phyloP scores from a whole-genome alignment of 1,140 invertebrate genomes.

The Magallana angulata region DNA sequence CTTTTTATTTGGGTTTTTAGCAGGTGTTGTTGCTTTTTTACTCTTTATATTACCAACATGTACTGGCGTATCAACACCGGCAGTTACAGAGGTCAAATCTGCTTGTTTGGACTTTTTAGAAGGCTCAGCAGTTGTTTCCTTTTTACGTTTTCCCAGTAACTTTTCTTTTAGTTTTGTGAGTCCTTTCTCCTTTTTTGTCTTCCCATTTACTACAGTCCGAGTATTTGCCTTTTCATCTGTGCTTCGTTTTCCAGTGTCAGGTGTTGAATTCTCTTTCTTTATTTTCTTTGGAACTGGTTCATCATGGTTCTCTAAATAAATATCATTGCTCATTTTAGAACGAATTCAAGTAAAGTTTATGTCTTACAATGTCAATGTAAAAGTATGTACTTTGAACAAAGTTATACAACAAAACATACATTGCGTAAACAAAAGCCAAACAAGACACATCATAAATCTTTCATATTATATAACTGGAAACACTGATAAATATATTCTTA shows the following conservation, averaged over 20 bases:
- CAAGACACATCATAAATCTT: too few species aligned
- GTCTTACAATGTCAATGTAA: too few species aligned
- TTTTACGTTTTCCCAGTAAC: slow-evolving; percentile 15
- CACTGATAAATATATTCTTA: too few species aligned
- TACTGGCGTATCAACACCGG: background rate
- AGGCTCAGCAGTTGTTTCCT: background rate
- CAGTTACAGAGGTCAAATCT: background rate
- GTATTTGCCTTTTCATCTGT: background rate
- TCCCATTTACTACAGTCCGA: background rate
- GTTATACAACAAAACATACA: too few species aligned
- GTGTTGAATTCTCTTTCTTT: background rate
- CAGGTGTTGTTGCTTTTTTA: background rate
- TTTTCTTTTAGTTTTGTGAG: slow-evolving; percentile 19
- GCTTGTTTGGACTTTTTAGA: background rate
- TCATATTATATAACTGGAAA: too few species aligned
- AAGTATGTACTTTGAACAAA: too few species aligned
- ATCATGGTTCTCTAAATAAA: background rate
- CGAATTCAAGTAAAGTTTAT: too few species aligned
- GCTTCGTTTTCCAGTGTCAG: background rate
- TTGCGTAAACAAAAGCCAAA: too few species aligned
- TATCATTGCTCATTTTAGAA: too few species aligned
- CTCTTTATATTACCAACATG: background rate
- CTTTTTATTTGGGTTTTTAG: background rate
- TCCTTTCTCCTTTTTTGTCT: background rate
- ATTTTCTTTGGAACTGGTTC: background rate